Evolutionary conservation across 2,888 invertebrate species (phyloP).

Genomic region (Sphaerophoria rueppellii): DNA sequence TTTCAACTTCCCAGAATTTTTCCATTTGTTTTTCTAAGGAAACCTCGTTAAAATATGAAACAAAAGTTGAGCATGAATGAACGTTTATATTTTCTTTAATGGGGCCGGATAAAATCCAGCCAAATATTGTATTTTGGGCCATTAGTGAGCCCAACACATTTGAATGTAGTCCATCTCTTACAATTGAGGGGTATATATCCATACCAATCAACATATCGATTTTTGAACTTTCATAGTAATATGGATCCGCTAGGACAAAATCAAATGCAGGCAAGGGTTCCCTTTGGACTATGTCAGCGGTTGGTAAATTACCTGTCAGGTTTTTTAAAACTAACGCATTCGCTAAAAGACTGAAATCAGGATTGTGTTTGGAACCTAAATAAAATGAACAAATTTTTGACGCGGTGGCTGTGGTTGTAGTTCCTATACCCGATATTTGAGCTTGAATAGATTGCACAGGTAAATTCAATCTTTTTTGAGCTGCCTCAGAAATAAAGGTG

Average conservation of each 20-base stretch:
- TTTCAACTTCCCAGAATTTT: conserved; percentile 17
- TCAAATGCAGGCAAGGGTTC: background rate
- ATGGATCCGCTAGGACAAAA: conserved; percentile 21
- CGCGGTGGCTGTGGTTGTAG: conserved; percentile 1
- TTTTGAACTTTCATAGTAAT: conserved; percentile 16
- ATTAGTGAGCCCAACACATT: conserved; percentile 3
- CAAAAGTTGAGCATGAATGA: background rate
- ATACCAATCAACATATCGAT: conserved; percentile 36
- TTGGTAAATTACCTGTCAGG: conserved; percentile 25
- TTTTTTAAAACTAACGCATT: conserved; percentile 28
- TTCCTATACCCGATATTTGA: conserved; percentile 6
- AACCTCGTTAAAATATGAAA: conserved; percentile 9
- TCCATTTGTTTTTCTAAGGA: background rate
- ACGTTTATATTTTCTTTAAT: background rate
- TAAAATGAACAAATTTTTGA: conserved; percentile 11
- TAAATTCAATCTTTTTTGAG: background rate
- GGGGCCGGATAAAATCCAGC: background rate
- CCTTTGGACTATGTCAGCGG: background rate
- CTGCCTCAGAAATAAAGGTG: conserved; percentile 5
- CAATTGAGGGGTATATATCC: conserved; percentile 22
- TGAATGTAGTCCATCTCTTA: conserved; percentile 2
- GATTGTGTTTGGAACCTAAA: conserved; percentile 1
- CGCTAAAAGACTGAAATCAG: background rate
- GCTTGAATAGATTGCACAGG: conserved; percentile 13
- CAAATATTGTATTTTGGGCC: conserved; percentile 30